Evolutionary conservation across 2,113 vertebrate species (phyloP), one percentile per base, ranked within the genome.

Genomic region (Tetraodon nigroviridis): DNA sequence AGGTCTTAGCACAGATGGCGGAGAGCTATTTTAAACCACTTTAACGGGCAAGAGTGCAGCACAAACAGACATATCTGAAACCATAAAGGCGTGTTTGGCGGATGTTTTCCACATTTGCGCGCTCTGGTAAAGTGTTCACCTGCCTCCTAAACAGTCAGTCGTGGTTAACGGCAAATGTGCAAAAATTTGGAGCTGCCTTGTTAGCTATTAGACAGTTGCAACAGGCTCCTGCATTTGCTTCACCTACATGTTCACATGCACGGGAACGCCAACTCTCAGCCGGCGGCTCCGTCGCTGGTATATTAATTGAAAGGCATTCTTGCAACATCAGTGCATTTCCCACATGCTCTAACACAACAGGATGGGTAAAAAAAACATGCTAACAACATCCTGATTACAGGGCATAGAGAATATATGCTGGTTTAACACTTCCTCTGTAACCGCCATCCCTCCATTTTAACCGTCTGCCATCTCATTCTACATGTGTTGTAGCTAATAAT

Each of bases 361-460:
- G 74, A 46, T 46, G 44, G 44, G 81, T 69, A 61, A 58, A 56
- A 78, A 71, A 81, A 68, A 58, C 71, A 71, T 62, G 64, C 71
- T 75, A 80, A 81, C 72, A 77, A 67, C 79, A 75, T 84, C 72
- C 61, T 82, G 84, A 87, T 88, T 87, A 83, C 67, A 87, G 79
- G 65, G 70, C 69, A 48, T 68, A 51, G 73, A 64, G 67, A 73
- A 64, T 42, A 79, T 71, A 71, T 67, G 75, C 61, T 29, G 56
- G 52, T 50, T 81, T 84, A 81, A 84, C 81, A 73, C 65, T 80
- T 85, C 80, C 83, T 79, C 64, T 77, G 59, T 82, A 85, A 80
- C 82, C 59, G 80, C 51, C 69, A 62, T 52, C 68, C 71, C 67
- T 56, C 52, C 84, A 75, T 61, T 53, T 68, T 76, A 78, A 80